Evolutionary conservation across 2,113 vertebrate species (phyloP).

Genomic region (Poecilia latipinna): DNA sequence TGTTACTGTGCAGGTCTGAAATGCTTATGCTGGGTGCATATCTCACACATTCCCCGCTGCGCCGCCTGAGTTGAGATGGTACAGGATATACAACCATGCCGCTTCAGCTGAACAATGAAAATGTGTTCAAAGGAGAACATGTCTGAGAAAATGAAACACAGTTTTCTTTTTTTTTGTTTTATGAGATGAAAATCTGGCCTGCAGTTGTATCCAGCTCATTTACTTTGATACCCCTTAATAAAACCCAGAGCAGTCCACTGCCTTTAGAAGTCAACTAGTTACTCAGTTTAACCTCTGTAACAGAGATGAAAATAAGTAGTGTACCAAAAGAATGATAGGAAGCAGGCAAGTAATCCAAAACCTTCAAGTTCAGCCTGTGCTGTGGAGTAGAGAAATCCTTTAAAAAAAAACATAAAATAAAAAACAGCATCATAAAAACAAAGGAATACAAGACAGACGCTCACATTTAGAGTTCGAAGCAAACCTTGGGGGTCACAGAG

Average conservation of each 20-base stretch:
- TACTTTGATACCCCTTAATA: neutral
- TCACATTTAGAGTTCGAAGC: too few species aligned
- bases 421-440: too few species aligned
- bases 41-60: conserved; percentile 35
- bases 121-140: conserved; percentile 24
- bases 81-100: conserved; percentile 13
- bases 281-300: too few species aligned
- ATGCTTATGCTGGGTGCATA: conserved; percentile 29
- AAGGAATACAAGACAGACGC: too few species aligned
- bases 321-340: too few species aligned
- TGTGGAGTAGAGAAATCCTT: too few species aligned
- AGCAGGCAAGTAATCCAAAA: too few species aligned
- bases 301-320: too few species aligned
- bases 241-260: neutral
- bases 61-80: conserved; percentile 1
- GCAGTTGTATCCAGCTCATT: neutral
- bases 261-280: neutral
- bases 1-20: conserved; percentile 46
- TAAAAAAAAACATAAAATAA: too few species aligned
- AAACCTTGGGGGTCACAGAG: too few species aligned
- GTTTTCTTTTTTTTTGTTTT: neutral
- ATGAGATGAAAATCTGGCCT: neutral
- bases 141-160: conserved; percentile 7
- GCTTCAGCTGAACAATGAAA: conserved; percentile 34
- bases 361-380: too few species aligned